phyloP scores from a whole-genome alignment of 2,113 vertebrate genomes.

The Prunella himalayana region DNA sequence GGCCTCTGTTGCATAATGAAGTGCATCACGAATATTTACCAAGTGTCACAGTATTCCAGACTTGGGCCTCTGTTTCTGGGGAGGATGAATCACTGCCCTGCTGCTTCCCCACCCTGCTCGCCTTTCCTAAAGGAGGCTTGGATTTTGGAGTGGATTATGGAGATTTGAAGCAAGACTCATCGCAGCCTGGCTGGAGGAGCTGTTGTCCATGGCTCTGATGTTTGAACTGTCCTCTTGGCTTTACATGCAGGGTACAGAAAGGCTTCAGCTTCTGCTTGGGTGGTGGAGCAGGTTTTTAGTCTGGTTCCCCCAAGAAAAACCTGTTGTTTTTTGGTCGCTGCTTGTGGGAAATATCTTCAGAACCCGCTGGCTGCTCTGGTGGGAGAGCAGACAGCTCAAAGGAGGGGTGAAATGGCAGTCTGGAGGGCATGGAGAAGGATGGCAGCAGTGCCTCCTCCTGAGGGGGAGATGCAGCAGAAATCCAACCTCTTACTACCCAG shows the following conservation, averaged over 20 bases:
- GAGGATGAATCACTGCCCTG: constrained; percentile 40
- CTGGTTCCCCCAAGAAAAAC: not conserved
- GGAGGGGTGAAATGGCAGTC: not conserved
- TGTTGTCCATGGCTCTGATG: not conserved
- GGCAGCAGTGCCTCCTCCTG: not conserved
- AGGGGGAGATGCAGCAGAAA: not conserved
- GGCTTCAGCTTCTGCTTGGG: not conserved
- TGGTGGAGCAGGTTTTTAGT: not conserved
- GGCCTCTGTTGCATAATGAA: constrained; percentile 57
- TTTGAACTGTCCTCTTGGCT: not conserved
- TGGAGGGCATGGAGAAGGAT: not conserved
- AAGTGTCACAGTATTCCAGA: constrained; percentile 50
- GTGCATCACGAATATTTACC: constrained; percentile 51
- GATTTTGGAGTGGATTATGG: not conserved
- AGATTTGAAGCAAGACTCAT: not conserved
- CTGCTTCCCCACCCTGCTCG: constrained; percentile 30
- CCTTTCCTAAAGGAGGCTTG: not conserved
- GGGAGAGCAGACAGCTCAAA: not conserved
- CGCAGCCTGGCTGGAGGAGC: not conserved
- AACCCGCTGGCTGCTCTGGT: not conserved
- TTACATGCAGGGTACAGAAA: not conserved
- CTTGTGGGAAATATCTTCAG: not conserved
- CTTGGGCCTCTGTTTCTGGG: constrained; percentile 12
- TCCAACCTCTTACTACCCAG: not conserved
- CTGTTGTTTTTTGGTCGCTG: rapidly evolving